Evolutionary conservation across 2,888 invertebrate species (phyloP).

Genomic region (Melieria crassipennis): DNA sequence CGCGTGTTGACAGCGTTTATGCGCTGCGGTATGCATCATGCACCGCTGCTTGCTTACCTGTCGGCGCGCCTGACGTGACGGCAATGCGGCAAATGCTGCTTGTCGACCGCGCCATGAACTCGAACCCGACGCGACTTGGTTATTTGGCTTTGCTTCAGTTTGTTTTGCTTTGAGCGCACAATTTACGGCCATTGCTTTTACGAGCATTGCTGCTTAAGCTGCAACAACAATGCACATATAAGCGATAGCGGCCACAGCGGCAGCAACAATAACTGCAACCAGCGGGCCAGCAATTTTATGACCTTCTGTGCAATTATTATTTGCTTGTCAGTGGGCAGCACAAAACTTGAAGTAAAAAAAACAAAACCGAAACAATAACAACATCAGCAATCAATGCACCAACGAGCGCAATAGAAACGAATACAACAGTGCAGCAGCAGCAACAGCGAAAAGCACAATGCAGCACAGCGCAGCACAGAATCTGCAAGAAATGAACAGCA

Average conservation of each 20-base stretch:
- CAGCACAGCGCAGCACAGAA: too few species aligned
- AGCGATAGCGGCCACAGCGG: background rate
- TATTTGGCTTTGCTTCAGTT: too few species aligned
- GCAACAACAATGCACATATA: background rate
- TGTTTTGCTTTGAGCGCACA: background rate
- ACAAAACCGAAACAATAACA: background rate
- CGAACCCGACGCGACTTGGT: constrained; percentile 1
- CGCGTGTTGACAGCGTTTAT: constrained; percentile 29
- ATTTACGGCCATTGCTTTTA: background rate
- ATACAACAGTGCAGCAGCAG: constrained; percentile 14
- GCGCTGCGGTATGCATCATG: constrained; percentile 14
- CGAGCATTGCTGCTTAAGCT: background rate
- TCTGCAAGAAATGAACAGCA: too few species aligned
- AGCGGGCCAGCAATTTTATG: constrained; percentile 3
- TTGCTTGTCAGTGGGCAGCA: background rate
- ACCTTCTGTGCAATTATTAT: background rate
- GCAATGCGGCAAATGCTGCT: background rate
- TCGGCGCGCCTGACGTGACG: background rate
- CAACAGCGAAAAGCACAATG: too few species aligned
- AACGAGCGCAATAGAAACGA: constrained; percentile 22
- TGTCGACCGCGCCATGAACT: background rate
- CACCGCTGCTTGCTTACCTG: too few species aligned
- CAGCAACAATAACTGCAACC: background rate
- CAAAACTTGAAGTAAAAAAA: too few species aligned
- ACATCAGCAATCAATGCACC: constrained; percentile 5